These are phyloP conservation scores for Tetragnatha versicolor DNA, from an alignment of 1,140 invertebrate species.

Conservation along the genomic window DNA sequence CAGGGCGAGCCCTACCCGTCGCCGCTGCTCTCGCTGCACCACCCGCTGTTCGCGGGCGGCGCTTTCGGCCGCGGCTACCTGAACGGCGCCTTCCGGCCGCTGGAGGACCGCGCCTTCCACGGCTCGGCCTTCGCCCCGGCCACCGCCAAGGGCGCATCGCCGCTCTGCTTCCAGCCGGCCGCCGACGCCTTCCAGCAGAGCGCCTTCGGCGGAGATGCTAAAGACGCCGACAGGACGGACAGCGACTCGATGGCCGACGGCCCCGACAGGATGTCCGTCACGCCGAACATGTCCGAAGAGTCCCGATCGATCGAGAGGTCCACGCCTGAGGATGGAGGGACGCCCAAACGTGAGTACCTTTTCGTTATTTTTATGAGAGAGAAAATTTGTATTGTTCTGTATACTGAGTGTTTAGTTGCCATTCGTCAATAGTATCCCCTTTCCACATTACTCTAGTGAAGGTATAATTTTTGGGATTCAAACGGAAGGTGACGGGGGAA, in stretches of 20 bases:
- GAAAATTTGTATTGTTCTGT: too few relatives aligned
- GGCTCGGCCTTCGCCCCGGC: conserved; percentile 59
- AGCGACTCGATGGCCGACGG: conserved; percentile 62
- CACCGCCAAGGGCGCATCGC: conserved; percentile 64
- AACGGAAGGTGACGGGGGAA: too few relatives aligned
- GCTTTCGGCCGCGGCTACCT: conserved; percentile 65
- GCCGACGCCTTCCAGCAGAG: conserved; percentile 54
- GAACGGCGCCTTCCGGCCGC: conserved; percentile 66
- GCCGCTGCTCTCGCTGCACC: conserved; percentile 17
- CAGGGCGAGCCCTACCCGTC: conserved; percentile 29
- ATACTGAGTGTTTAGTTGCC: not conserved
- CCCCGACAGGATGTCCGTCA: conserved; percentile 66
- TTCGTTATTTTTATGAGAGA: not conserved
- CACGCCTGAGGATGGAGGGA: conserved; percentile 68
- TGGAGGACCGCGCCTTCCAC: conserved; percentile 43
- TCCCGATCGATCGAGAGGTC: conserved; percentile 66
- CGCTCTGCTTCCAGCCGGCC: conserved; percentile 62
- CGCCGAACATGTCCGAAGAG: conserved; percentile 67
- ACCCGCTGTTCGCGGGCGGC: conserved; percentile 69
- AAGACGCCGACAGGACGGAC: conserved; percentile 64
- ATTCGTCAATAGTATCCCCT: too few relatives aligned
- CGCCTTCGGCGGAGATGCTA: conserved; percentile 63
- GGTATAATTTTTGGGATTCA: too few relatives aligned
- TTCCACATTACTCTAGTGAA: too few relatives aligned
- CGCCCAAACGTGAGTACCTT: conserved; percentile 67